Conservation (phyloP, 2,113 vertebrate genomes). For the Phasianus colchicus region DNA sequence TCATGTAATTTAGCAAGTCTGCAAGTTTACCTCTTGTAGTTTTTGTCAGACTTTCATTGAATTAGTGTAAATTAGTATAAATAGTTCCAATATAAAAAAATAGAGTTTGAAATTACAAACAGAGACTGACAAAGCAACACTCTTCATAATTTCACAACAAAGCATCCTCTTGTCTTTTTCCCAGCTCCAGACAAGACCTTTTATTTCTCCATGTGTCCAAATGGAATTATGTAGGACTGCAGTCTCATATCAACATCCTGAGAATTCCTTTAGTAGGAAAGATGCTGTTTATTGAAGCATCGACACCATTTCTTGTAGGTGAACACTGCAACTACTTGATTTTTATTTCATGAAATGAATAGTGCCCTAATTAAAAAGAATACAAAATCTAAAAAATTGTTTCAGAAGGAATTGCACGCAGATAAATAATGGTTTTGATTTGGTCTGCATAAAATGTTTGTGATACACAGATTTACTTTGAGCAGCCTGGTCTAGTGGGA, state of each 20-base stretch:
- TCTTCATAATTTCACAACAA: background rate
- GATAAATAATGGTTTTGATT: too few relatives aligned
- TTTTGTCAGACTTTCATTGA: background rate
- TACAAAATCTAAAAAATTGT: background rate
- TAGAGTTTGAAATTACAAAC: background rate
- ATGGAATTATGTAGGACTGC: background rate
- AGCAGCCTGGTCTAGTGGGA: too few relatives aligned
- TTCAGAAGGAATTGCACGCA: too few relatives aligned
- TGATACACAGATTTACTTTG: too few relatives aligned
- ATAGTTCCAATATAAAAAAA: background rate
- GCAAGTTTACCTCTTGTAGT: fast-evolving
- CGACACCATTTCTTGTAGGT: background rate
- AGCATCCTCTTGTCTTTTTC: background rate
- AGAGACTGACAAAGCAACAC: background rate
- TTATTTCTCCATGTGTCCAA: background rate
- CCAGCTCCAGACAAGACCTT: background rate
- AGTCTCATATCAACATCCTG: background rate
- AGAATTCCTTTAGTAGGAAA: background rate
- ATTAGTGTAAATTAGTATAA: background rate
- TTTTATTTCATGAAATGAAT: background rate
- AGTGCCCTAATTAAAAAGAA: background rate
- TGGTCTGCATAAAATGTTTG: too few relatives aligned
- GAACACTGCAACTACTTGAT: background rate
- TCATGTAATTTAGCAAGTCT: background rate
- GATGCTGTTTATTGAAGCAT: background rate